Percentiles rank a stretch among this genome's conserved stretches.
phyloP scores from a whole-genome alignment of 2,797 vertebrate genomes.

The Smutsia gigantea region DNA sequence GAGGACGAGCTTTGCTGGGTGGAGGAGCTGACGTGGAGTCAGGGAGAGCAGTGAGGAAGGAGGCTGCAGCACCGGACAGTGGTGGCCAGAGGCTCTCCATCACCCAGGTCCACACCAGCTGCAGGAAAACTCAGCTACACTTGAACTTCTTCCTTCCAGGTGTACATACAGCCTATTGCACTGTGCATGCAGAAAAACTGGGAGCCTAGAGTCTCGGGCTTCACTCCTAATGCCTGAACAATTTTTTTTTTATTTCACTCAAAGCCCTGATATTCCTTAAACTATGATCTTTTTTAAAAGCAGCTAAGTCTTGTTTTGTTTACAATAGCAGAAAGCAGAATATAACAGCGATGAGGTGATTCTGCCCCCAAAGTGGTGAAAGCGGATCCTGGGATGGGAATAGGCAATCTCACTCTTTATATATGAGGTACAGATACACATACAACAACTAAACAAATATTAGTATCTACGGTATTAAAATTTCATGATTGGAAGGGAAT shows the following conservation, averaged over 20 bases:
- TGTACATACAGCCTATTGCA: not conserved
- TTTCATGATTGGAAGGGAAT: not conserved
- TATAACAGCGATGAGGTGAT: not conserved
- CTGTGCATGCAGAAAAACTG: not conserved
- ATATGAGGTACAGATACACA: not conserved
- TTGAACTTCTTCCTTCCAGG: not conserved
- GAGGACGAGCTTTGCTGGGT: not conserved
- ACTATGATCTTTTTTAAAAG: not conserved
- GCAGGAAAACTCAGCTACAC: not conserved
- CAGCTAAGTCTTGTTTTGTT: not conserved
- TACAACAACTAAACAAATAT: not conserved
- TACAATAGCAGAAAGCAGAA: not conserved
- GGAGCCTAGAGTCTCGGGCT: not conserved
- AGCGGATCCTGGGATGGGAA: not conserved
- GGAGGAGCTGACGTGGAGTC: not conserved
- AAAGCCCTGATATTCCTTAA: not conserved
- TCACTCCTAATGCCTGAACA: not conserved
- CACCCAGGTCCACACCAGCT: not conserved
- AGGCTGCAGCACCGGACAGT: not conserved
- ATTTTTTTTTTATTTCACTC: not conserved
- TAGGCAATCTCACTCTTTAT: not conserved
- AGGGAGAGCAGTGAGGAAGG: not conserved
- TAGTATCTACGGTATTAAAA: not conserved
- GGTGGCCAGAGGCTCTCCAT: not conserved
- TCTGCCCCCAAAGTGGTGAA: not conserved